A percentile compares a stretch with the other conserved stretches of the same genome.
phyloP scores from a whole-genome alignment of 2,797 vertebrate species.

The Danio aesculapii region DNA sequence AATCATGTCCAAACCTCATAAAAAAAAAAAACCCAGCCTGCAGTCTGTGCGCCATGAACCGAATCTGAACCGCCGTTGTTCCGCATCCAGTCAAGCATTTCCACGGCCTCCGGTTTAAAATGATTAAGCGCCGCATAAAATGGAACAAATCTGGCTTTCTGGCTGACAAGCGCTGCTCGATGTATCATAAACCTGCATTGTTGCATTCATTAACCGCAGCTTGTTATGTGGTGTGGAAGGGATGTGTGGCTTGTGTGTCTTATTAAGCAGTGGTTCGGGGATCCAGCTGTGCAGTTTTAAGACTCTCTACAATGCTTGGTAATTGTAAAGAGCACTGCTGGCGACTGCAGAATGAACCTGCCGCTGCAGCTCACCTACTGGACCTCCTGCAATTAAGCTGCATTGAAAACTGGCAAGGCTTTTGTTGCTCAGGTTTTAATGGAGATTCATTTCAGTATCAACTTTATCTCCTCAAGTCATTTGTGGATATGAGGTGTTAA shows the following conservation, averaged over 20 bases:
- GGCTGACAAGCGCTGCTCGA: constrained; percentile 26
- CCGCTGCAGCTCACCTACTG: not conserved
- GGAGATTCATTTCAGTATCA: not conserved
- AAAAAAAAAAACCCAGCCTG: constrained; percentile 19
- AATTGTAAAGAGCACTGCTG: constrained; percentile 22
- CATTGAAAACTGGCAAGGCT: not conserved
- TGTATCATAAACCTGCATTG: constrained; percentile 32
- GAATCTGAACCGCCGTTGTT: constrained; percentile 1
- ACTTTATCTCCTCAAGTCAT: not conserved
- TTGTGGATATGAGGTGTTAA: not conserved
- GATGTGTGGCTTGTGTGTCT: constrained; percentile 20
- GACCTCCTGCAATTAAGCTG: constrained; percentile 6
- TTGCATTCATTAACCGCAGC: constrained; percentile 40
- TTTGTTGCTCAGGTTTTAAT: not conserved
- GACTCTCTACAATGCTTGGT: constrained; percentile 9
- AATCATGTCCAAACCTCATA: constrained; percentile 15
- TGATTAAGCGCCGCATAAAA: constrained; percentile 44
- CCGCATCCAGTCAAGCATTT: constrained; percentile 10
- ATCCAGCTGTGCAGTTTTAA: constrained; percentile 15
- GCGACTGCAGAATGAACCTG: constrained; percentile 10
- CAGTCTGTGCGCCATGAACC: constrained; percentile 8
- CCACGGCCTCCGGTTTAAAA: constrained; percentile 24
- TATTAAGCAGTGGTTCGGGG: constrained; percentile 33
- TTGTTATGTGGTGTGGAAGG: constrained; percentile 24
- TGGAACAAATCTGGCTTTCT: constrained; percentile 31